phyloP scores from a whole-genome alignment of 2,113 vertebrate species.

The Stegostoma tigrinum region DNA sequence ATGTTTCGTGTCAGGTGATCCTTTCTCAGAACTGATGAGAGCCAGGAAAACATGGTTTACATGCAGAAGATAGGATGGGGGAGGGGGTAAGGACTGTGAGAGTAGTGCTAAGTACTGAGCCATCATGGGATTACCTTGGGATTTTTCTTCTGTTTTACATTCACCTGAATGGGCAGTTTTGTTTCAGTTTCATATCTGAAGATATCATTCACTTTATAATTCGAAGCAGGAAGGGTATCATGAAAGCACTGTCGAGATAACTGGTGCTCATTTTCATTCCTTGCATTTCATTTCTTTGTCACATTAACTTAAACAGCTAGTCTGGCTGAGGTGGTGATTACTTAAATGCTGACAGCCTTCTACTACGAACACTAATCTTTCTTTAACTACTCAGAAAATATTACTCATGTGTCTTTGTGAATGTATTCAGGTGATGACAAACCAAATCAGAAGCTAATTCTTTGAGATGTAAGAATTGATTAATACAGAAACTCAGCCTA shows the following conservation, averaged over 20 bases:
- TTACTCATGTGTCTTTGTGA: constrained; percentile 1
- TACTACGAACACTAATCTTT: neutral
- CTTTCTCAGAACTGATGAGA: no score
- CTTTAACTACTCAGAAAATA: neutral
- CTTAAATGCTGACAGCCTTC: neutral
- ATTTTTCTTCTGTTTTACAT: neutral
- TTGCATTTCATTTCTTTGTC: neutral
- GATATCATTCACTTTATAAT: constrained; percentile 4
- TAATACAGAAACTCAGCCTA: neutral
- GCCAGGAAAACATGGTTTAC: no score
- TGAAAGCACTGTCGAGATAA: neutral
- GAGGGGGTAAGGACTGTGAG: no score
- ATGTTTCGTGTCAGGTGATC: no score
- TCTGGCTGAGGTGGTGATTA: neutral
- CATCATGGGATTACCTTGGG: neutral
- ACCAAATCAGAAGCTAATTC: neutral
- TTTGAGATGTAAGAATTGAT: neutral
- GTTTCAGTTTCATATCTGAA: neutral
- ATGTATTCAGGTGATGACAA: neutral
- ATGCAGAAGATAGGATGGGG: no score
- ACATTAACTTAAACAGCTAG: neutral
- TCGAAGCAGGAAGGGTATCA: neutral
- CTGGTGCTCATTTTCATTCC: constrained; percentile 1
- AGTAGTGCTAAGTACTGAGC: no score
- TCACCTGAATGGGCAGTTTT: neutral